Base-by-base conservation (phyloP, 1,140 invertebrate species). In the Centruroides vittatus region DNA sequence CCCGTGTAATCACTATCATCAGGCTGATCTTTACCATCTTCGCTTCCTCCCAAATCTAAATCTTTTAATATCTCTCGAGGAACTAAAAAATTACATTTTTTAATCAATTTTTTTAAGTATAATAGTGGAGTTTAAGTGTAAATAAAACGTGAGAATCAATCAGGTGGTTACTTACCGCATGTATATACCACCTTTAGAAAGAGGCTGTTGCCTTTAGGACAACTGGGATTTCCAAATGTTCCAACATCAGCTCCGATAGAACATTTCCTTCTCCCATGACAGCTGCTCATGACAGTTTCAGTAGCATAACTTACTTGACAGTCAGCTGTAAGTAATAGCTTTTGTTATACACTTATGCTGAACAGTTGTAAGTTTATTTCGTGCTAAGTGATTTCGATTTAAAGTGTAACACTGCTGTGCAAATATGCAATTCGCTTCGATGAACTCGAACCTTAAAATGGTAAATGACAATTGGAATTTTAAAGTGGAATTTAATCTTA, bases 161-260 rank as follows among this genome's bases (percentile, higher is more conserved):
- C 12, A 51, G 50, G 23, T 13, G 12, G 50, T 51, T 57, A 66
- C 65, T 69, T 13, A 60, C 54, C 62, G 55, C 67, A 69, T 9
- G 68, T 66, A 23, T 66, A 66, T 0, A 68, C 67, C 23, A 69
- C 60, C 59, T 68, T 69, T 4, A 69, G 56, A 51, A 69, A 61
- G 12, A 64, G 61, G 53, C 58, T 55, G 4, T 61, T 61, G 9
- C 54, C 59, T 5, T 50, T 57, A 13, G 65, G 52, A 57, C 67
- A 69, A 36, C 48, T 48, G 4, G 66, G 63, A 2, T 58, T 58
- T 47, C 62, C 65, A 60, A 68, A 68, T 3, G 62, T 67, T 2
- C 62, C 64, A 6, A 64, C 58, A 47, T 65, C 55, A 3, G 67
- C 67, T 3, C 48, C 49, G 4, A 69, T 35, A 23, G 67, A 60